Base-by-base conservation (phyloP, 1,140 invertebrate genomes). In the Bombus fervidus region DNA sequence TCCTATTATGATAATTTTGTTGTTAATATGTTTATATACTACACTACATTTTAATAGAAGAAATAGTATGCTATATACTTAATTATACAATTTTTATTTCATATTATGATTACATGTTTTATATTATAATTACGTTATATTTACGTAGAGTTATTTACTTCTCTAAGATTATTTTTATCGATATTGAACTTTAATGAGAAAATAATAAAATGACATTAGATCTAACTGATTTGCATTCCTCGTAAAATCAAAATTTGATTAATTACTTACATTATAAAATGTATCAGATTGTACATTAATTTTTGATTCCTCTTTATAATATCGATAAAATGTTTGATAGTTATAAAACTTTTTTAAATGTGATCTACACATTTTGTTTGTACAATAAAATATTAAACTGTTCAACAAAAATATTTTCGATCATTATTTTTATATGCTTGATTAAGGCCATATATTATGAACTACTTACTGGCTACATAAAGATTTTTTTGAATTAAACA, bases 381-480 rank as follows among this genome's bases (percentile, higher is more conserved):
- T 64, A 13, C 31, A 43, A 12, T 39, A 28, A 4, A 8, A 71
- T 10, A 12, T 25, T 39, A 72, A 72, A 41, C 83, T 84, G 53
- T 72, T 43, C 0, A 43, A 72, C 28, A 22, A 79, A 79, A 43
- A 10, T 47, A 72, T 15, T 41, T n/a, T 34, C 10, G 37, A 76
- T 47, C 28, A 39, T 41, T 15, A 39, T 9, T 43, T 28, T 34
- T 28, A 64, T 13, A 28, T 10, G 18, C 12, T 12, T 64, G 0
- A 25, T 62, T 37, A 64, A 53, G 9, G 0, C 31, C 1, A 10
- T 77, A 62, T 25, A 1, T 9, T 15, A n/a, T 31, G 10, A 34
- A 41, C 41, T 79, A 85, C 77, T 80, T 72, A 85, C 83, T 28
- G 59, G 8, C 3, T 73, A 2, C 1, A 18, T 39, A 80, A 28